These are phyloP conservation scores for Grantiella picta DNA, from an alignment of 2,113 vertebrate genomes.

Conservation along the genomic window DNA sequence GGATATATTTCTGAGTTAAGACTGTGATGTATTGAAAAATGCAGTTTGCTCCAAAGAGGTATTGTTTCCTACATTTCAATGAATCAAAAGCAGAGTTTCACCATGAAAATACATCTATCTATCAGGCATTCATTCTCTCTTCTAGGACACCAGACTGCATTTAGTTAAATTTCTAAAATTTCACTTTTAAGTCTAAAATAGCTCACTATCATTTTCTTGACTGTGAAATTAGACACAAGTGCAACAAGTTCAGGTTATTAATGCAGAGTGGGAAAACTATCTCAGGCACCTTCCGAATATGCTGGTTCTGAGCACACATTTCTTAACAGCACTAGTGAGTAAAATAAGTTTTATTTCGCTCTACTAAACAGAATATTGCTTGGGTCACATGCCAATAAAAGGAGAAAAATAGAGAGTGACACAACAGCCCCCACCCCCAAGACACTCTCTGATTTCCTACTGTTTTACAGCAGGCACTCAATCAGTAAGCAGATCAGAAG, in stretches of 20 bases:
- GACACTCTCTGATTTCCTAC: conserved; percentile 66
- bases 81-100: not conserved
- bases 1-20: conserved; percentile 23
- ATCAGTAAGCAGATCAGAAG: conserved; percentile 72
- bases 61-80: not conserved
- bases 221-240: not conserved
- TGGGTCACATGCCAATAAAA: conserved; percentile 67
- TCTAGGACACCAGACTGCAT: not conserved
- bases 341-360: conserved; percentile 39
- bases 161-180: not conserved
- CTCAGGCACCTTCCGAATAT: not conserved
- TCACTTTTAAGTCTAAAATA: not conserved
- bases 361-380: conserved; percentile 62
- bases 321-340: not conserved
- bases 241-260: conserved; percentile 71
- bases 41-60: not conserved
- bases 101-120: not conserved
- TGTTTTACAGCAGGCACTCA: conserved; percentile 75
- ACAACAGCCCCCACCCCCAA: conserved; percentile 57
- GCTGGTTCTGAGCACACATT: not conserved
- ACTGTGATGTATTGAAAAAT: conserved; percentile 29
- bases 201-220: not conserved
- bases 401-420: conserved; percentile 39
- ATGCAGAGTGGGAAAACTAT: not conserved
- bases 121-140: not conserved